A percentile compares a stretch with the other conserved stretches of the same genome.
phyloP scores from a whole-genome alignment of 1,140 invertebrate species.

The Homarus americanus region DNA sequence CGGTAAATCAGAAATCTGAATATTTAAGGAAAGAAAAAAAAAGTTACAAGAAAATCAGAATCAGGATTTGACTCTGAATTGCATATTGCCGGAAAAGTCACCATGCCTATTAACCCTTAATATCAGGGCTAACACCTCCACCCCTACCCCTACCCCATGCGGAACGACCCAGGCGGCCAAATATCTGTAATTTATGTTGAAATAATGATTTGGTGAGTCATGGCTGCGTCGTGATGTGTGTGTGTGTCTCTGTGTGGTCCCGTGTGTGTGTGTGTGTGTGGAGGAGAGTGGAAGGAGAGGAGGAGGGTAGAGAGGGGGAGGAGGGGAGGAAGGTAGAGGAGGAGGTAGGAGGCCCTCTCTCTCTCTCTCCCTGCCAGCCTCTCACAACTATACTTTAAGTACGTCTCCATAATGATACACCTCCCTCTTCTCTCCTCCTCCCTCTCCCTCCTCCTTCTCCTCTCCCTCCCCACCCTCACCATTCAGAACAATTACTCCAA shows the following conservation, averaged over 20 bases:
- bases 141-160: background rate
- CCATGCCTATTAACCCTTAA: background rate
- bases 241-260: slow-evolving; percentile 5
- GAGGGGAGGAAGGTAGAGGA: background rate
- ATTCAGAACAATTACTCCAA: background rate
- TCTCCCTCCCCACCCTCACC: background rate
- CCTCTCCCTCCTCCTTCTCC: background rate
- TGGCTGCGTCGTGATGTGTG: background rate
- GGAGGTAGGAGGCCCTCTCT: background rate
- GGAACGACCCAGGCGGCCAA: background rate
- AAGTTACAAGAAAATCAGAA: too few species aligned
- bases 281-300: background rate
- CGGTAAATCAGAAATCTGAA: too few species aligned
- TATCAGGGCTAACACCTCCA: background rate
- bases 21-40: too few species aligned
- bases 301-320: background rate
- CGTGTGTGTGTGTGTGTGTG: background rate
- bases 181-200: slow-evolving; percentile 9
- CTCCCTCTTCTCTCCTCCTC: background rate
- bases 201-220: background rate
- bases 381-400: background rate
- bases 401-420: too few species aligned
- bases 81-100: background rate
- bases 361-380: background rate
- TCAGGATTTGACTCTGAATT: too few species aligned